Evolutionary conservation across 2,797 vertebrate genomes (phyloP), one percentile per base, ranked within the genome.

Genomic region (Uromys caudimaculatus): DNA sequence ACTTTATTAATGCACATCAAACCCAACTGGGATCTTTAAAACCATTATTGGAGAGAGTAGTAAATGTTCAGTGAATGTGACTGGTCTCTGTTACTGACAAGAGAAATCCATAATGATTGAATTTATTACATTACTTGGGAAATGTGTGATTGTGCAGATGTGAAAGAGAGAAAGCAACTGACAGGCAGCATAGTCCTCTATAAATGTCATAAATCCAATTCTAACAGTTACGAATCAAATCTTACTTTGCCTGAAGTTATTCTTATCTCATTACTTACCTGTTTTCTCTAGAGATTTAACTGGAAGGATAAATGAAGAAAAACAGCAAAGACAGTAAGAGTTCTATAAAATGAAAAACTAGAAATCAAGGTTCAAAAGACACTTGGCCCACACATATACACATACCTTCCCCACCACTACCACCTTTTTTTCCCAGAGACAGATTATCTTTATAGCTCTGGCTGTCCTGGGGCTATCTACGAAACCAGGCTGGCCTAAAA

Each of bases 181-280:
- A 41, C 4, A 54, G 47, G 50, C 67, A 78, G 52, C 13, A 23
- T 60, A 52, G 6, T 44, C 60, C 38, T 94, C 47, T 19, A 38
- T 38, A 77, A 92, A 92, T 64, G 24, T 77, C 62, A n/a, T 58
- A 82, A 91, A 60, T 84, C 54, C 47, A 86, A 73, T 14, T 96
- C 17, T 93, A 14, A 64, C 67, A 58, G 7, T 71, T 60, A 47
- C 0, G 1, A 64, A 86, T 58, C 81, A 73, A 79, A 67, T 44
- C 84, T 89, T 69, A 54, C 19, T 38, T 83, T 76, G 62, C n/a
- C 38, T 87, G 71, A 90, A 92, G 17, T 92, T 38, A 84, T 13
- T 67, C 27, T 90, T 14, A 92, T 50, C 90, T 17, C 47, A 60
- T 87, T 92, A 77, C 13, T 41, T 82, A 90, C 89, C 19, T 64